Conservation (phyloP, 2,888 invertebrate genomes). For the Xylota sylvarum region DNA sequence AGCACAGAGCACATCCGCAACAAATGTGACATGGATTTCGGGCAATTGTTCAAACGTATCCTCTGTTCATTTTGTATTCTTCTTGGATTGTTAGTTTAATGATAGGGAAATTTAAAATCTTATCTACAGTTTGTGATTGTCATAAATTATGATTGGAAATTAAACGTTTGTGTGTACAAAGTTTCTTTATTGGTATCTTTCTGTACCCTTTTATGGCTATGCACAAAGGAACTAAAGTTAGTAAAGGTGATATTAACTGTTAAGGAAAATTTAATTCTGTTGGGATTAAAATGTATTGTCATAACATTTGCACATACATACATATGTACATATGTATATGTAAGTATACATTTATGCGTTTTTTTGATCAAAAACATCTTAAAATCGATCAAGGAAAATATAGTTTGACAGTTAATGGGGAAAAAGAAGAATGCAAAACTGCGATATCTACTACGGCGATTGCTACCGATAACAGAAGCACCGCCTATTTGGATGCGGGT, state of each 20-base stretch:
- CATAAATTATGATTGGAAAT: slow-evolving; percentile 40
- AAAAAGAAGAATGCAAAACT: too few species aligned
- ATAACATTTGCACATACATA: background rate
- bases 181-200: slow-evolving; percentile 19
- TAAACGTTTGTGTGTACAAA: slow-evolving; percentile 39
- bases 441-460: too few species aligned
- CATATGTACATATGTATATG: background rate
- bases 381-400: too few species aligned
- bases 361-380: too few species aligned
- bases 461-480: too few species aligned
- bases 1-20: slow-evolving; percentile 21
- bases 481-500: too few species aligned
- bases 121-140: slow-evolving; percentile 36
- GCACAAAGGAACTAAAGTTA: slow-evolving; percentile 11
- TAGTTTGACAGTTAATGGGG: too few species aligned
- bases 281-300: too few species aligned
- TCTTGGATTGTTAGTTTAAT: slow-evolving; percentile 34
- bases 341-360: too few species aligned
- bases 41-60: slow-evolving; percentile 55
- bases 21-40: slow-evolving; percentile 53
- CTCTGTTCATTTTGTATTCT: slow-evolving; percentile 33
- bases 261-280: slow-evolving; percentile 9
- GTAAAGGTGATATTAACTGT: slow-evolving; percentile 13
- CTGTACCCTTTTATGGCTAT: background rate
- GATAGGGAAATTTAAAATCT: slow-evolving; percentile 25